Percentiles rank a stretch among this genome's conserved stretches.
Evolutionary conservation across 2,888 invertebrate species (phyloP).

Genomic region (Imbricaverruca yamaguchii): DNA sequence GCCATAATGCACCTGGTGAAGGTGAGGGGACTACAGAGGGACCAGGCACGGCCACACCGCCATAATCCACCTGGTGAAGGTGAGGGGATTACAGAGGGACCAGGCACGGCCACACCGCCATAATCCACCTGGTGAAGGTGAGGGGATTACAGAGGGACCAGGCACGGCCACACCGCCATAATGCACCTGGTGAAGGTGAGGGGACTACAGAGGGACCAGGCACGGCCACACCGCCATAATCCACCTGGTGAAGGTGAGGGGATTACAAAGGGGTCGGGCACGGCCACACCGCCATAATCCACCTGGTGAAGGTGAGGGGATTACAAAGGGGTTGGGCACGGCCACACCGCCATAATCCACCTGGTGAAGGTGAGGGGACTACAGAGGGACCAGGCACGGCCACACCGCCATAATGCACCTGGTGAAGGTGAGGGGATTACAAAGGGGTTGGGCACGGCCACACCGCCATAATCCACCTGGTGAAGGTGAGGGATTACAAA

Average conservation of each 20-base stretch:
- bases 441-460: conserved; percentile 66
- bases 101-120: no score
- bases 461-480: conserved; percentile 69
- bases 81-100: not conserved
- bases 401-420: no score
- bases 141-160: no score
- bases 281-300: not conserved
- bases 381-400: no score
- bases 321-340: no score
- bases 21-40: not conserved
- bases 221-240: conserved; percentile 72
- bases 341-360: no score
- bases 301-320: not conserved
- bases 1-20: conserved; percentile 61
- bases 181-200: no score
- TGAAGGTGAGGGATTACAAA: not conserved
- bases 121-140: no score
- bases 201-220: conserved; percentile 41
- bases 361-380: no score
- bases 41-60: not conserved
- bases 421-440: no score
- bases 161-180: no score
- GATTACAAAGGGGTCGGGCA: not conserved
- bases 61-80: not conserved
- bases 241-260: conserved; percentile 47